phyloP scores from a whole-genome alignment of 2,888 invertebrate genomes.

The Patella pellucida region DNA sequence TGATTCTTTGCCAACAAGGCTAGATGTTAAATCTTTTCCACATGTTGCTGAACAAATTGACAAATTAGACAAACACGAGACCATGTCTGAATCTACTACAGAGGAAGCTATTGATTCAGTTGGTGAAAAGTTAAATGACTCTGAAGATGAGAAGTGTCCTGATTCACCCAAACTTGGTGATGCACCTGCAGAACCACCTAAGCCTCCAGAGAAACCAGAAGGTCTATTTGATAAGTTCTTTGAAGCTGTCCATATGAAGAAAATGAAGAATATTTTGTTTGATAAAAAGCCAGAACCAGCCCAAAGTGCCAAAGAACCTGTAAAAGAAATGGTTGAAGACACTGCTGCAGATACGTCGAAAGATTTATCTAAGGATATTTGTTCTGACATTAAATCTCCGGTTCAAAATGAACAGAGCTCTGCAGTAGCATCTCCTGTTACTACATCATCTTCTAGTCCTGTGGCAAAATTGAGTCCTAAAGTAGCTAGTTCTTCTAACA shows the following conservation, averaged over 20 bases:
- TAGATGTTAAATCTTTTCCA: slow-evolving; percentile 10
- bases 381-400: neutral
- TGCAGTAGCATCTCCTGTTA: no score
- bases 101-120: slow-evolving; percentile 5
- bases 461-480: no score
- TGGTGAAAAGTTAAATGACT: slow-evolving; percentile 1
- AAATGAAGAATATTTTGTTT: neutral
- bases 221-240: slow-evolving; percentile 8
- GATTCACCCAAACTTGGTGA: slow-evolving; percentile 1
- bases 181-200: neutral
- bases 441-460: no score
- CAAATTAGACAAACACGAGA: slow-evolving; percentile 29
- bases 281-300: slow-evolving; percentile 7
- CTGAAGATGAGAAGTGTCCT: neutral
- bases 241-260: slow-evolving; percentile 6
- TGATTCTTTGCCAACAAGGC: neutral
- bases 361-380: neutral
- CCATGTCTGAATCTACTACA: neutral
- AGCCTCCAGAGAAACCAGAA: neutral
- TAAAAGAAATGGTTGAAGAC: neutral
- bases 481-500: no score
- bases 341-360: neutral
- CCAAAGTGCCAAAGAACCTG: neutral
- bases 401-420: neutral
- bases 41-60: slow-evolving; percentile 33